Base-by-base conservation (phyloP, 2,888 invertebrate species). In the Drosophila nigricruria region DNA sequence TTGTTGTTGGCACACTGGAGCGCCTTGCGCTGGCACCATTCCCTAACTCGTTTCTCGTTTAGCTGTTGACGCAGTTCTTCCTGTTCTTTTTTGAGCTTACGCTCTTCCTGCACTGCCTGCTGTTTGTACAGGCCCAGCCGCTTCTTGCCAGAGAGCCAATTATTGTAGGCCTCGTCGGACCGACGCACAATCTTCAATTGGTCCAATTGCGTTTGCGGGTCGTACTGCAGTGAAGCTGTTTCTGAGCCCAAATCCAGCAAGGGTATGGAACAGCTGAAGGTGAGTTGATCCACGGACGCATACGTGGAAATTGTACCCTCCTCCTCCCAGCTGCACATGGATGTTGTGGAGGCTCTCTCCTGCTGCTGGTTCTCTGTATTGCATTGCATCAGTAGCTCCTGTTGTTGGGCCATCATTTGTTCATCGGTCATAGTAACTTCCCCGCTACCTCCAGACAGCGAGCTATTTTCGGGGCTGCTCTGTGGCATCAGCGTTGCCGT, bases 131-230 rank as follows among this genome's bases (percentile, higher is more conserved):
- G 88, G 60, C 49, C 65, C 61, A 60, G 82, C 42, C 60, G 81
- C 62, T 67, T 82, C 82, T 93, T 93, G 16, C 87, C 91, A 3
- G 91, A 90, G 1, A 93, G 79, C 93, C 93, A 93, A 50, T 91
- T 93, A 10, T 86, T 81, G 66, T 89, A 93, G 16, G 93, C 93
- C 30, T 81, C 72, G 27, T 85, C 84, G 0, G 90, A 87, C 6
- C 66, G 65, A 2, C 80, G 76, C 27, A 76, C 47, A 10, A 81
- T 6, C 12, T 69, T 78, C 30, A 78, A 23, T 14, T 67, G 62
- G 2, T 60, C 67, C 20, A 73, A 54, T 42, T 64, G 75, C 10
- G 49, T 67, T 20, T 82, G 59, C 61, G 56, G 60, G 1, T 70
- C 71, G 23, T 65, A 70, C 30, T 9, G 34, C 0, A 47, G 12